Base-by-base conservation (phyloP, 2,888 invertebrate species). In the Rhamnusium bicolor region DNA sequence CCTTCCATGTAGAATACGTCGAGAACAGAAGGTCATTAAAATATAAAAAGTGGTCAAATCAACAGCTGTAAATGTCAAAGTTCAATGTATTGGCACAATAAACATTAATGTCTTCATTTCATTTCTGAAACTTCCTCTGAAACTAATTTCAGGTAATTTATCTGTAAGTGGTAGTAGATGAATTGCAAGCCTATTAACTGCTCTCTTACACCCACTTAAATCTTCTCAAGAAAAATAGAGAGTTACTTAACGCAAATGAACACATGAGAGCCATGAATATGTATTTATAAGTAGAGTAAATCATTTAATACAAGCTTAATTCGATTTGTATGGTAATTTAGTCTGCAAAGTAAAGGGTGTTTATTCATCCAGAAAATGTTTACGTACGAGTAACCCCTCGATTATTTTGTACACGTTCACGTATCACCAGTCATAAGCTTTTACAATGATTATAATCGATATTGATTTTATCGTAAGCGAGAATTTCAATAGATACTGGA, bases 351-450 rank as follows among this genome's bases (percentile, higher is more conserved):
- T 61, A 14, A 61, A 18, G 29, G 58, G 32, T 60, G 58, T 32
- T 32, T 8, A 46, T 61, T 14, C 21, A 21, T 21, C 29, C 3
- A 16, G 46, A 51, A 51, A 46, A 40, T 61, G 16, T 47, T 29
- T n/a, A 61, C 61, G 46, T 46, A 18, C 10, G 19, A 27, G 18
- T 61, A 46, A 46, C 61, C 60, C 18, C 46, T 19, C 61, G 61
- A 61, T 61, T 46, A 61, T 47, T 47, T 47, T 46, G 21, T 21
- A 61, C 19, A 47, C n/a, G 21, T 40, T 40, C 46, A 61, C 61
- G 46, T 47, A 29, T 18, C 61, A 21, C 46, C 61, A 40, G 40
- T 27, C 61, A 29, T 61, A 24, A 61, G 21, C 40, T n/a, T 32
- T 60, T 18, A 5, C 51, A 16, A 51, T 19, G 18, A 51, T 18